Evolutionary conservation across 2,113 vertebrate genomes (phyloP).

Genomic region (Leiothrix lutea): DNA sequence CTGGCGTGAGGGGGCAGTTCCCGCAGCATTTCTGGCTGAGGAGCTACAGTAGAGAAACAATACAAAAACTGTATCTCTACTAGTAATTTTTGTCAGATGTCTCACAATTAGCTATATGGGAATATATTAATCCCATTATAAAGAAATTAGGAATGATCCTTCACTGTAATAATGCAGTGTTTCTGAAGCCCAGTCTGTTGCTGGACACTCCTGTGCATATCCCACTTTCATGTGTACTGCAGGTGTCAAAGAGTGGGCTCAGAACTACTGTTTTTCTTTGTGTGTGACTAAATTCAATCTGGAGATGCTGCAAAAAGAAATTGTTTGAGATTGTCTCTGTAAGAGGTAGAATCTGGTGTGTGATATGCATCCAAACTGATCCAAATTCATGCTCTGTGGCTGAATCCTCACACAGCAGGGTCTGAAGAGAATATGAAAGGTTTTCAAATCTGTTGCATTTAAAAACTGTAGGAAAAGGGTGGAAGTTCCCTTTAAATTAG

Average conservation of each 20-base stretch:
- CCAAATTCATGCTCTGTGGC: neutral
- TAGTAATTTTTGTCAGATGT: neutral
- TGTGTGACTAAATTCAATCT: neutral
- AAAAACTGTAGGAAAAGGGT: neutral
- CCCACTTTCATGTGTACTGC: neutral
- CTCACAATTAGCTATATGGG: neutral
- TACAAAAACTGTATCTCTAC: neutral
- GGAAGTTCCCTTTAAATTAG: neutral
- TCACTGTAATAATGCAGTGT: neutral
- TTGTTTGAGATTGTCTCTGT: neutral
- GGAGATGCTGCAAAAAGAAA: neutral
- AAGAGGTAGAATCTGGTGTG: neutral
- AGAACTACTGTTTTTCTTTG: neutral
- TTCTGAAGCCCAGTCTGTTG: neutral
- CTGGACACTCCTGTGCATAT: neutral
- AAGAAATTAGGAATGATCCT: neutral
- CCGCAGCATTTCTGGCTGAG: neutral
- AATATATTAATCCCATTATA: neutral
- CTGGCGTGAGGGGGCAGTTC: neutral
- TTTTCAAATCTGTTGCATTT: neutral
- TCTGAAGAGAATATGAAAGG: neutral
- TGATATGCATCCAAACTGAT: neutral
- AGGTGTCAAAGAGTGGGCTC: neutral
- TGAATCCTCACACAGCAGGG: neutral
- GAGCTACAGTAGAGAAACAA: neutral